phyloP scores from a whole-genome alignment of 1,140 invertebrate species.

The Zophobas morio region DNA sequence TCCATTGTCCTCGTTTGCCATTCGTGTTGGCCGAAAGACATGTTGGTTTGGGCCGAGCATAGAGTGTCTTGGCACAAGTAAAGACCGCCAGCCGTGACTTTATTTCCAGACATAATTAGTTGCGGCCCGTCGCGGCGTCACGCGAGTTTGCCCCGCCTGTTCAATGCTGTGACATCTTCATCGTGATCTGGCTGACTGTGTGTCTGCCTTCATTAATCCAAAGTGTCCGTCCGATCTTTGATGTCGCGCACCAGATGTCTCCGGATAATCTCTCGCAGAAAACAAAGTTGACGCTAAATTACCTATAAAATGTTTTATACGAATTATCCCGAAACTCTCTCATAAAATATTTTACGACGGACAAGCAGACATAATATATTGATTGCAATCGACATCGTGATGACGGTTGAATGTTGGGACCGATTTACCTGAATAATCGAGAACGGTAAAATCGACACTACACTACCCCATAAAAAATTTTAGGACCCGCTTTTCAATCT shows the following conservation, averaged over 20 bases:
- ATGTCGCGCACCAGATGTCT: conserved; percentile 52
- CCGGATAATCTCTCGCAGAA: conserved; percentile 42
- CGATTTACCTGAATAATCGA: neutral
- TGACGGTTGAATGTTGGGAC: neutral
- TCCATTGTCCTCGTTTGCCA: conserved; percentile 9
- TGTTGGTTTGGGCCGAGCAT: neutral
- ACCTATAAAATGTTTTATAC: conserved; percentile 47
- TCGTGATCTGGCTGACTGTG: conserved; percentile 47
- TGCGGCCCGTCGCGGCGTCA: conserved; percentile 56
- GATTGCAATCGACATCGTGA: neutral
- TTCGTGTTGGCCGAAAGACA: neutral
- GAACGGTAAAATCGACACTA: too few species aligned
- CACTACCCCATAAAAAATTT: too few species aligned
- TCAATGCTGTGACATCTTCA: conserved; percentile 55
- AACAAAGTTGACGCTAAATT: conserved; percentile 47
- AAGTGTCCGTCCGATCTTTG: conserved; percentile 52
- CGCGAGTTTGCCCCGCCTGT: conserved; percentile 47
- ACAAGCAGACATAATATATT: neutral
- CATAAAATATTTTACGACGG: neutral
- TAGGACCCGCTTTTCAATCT: too few species aligned
- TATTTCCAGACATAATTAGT: conserved; percentile 58
- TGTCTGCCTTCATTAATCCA: conserved; percentile 50
- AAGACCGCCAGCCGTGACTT: conserved; percentile 52
- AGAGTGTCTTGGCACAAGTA: conserved; percentile 15
- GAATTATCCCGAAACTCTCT: conserved; percentile 17